Conservation (phyloP, 2,797 vertebrate genomes). For the Ctenosaura bakeri region DNA sequence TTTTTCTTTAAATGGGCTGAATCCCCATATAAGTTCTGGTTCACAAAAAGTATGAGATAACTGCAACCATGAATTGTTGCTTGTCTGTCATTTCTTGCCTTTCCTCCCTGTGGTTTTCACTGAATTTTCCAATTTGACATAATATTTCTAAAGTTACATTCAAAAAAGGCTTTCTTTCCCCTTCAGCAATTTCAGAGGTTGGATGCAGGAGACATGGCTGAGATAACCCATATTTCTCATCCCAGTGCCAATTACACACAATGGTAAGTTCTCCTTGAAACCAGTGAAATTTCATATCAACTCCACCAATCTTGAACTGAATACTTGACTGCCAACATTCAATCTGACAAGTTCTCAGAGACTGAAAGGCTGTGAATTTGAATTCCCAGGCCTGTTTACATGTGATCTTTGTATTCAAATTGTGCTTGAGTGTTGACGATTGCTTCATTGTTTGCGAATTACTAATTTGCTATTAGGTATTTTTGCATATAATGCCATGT, state of each 20-base stretch:
- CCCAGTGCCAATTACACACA: background rate
- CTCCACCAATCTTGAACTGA: background rate
- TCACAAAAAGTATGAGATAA: background rate
- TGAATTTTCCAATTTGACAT: background rate
- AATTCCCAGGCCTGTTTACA: background rate
- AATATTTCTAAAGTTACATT: background rate
- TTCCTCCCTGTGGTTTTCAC: background rate
- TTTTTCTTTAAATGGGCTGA: background rate
- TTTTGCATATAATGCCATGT: slow-evolving; percentile 36
- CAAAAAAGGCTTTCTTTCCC: background rate
- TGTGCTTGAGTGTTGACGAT: background rate
- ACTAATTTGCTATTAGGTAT: slow-evolving; percentile 44
- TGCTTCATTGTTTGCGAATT: slow-evolving; percentile 23
- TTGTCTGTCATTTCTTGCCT: background rate
- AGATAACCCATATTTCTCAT: background rate
- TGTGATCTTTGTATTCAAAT: background rate
- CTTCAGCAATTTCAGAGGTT: background rate
- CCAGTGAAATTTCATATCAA: background rate
- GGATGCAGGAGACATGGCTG: background rate
- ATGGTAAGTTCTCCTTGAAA: background rate
- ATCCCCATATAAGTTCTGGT: background rate
- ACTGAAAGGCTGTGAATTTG: background rate
- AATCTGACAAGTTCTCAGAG: background rate
- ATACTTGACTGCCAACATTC: background rate
- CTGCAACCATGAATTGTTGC: background rate